phyloP scores from a whole-genome alignment of 1,140 invertebrate species.

The Nymphalis io region DNA sequence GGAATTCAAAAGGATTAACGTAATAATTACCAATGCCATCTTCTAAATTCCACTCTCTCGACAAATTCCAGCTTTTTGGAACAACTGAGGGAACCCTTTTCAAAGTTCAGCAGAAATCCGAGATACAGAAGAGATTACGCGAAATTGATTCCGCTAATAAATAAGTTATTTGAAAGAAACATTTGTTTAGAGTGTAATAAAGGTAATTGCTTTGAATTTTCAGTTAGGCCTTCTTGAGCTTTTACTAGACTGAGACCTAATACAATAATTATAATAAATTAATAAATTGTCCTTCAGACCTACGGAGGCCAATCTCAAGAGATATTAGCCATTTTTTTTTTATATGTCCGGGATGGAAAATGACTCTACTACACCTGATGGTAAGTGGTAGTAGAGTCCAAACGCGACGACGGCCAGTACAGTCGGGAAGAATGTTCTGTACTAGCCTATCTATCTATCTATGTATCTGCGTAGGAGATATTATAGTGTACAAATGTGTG shows the following conservation, averaged over 20 bases:
- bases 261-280: no score
- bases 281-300: no score
- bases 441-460: no score
- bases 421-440: no score
- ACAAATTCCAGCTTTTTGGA: conserved; percentile 21
- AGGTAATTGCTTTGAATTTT: conserved; percentile 44
- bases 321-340: no score
- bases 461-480: no score
- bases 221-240: conserved; percentile 13
- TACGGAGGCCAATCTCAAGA: no score
- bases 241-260: neutral
- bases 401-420: no score
- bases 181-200: conserved; percentile 43
- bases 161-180: conserved; percentile 48
- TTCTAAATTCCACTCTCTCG: conserved; percentile 19
- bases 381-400: no score
- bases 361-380: no score
- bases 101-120: conserved; percentile 33
- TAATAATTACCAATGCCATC: conserved; percentile 28
- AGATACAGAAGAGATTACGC: conserved; percentile 42
- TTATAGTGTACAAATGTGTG: no score
- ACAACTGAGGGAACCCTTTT: conserved; percentile 28
- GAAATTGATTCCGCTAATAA: conserved; percentile 48
- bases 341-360: no score
- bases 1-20: neutral